Conservation (phyloP, 2,888 invertebrate species). For the Euphydryas editha region DNA sequence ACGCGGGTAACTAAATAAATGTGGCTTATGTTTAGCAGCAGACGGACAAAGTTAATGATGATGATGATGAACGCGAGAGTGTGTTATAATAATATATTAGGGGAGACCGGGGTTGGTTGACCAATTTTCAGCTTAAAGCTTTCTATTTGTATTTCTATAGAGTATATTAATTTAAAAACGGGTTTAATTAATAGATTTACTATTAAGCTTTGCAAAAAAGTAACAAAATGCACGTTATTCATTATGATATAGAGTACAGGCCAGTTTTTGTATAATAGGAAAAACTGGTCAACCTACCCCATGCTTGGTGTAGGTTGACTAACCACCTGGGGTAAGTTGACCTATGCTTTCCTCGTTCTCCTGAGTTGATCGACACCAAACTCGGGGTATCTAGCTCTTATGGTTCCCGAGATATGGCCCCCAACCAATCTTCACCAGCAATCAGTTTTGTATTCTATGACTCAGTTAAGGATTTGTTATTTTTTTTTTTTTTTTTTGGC, state of each 20-base stretch:
- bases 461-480: neutral
- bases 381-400: no score
- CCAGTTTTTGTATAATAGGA: neutral
- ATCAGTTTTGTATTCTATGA: neutral
- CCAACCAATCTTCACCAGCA: slow-evolving; percentile 1
- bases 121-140: neutral
- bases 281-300: neutral
- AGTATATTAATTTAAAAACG: neutral
- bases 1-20: no score
- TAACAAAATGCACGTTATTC: neutral
- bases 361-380: no score
- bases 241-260: neutral
- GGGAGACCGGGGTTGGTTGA: neutral
- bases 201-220: neutral
- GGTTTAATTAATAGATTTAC: neutral
- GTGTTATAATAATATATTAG: no score
- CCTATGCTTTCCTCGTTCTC: no score
- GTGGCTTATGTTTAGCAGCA: no score
- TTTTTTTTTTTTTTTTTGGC: neutral
- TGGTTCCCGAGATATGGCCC: no score
- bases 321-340: neutral
- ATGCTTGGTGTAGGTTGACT: neutral
- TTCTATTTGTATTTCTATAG: neutral
- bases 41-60: no score
- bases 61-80: no score